Evolutionary conservation across 2,888 invertebrate genomes (phyloP).

Genomic region (Liopterus haemorrhoidalis): DNA sequence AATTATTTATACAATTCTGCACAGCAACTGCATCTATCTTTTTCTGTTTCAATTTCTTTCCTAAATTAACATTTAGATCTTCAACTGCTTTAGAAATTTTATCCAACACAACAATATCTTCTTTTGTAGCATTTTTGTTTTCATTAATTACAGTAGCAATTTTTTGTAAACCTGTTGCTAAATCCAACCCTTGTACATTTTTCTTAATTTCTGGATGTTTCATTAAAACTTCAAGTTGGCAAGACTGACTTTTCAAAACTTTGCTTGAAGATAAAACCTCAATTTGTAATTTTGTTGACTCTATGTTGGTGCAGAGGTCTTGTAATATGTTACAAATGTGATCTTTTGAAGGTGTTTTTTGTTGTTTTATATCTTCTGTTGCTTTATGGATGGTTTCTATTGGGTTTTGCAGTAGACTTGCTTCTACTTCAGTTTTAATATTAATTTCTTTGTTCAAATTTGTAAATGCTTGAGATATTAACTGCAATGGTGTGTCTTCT

Average conservation of each 20-base stretch:
- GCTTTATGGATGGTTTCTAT: neutral
- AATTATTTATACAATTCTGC: slow-evolving; percentile 1
- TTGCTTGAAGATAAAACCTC: neutral
- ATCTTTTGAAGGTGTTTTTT: neutral
- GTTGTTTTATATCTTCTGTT: neutral
- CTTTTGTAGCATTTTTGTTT: slow-evolving; percentile 17
- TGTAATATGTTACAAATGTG: slow-evolving; percentile 2
- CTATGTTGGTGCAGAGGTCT: too few species aligned
- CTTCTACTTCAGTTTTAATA: neutral
- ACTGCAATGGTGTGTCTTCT: neutral
- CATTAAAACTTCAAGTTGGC: slow-evolving; percentile 3
- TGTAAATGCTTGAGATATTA: neutral
- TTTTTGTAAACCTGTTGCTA: slow-evolving; percentile 6
- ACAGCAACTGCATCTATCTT: slow-evolving; percentile 8
- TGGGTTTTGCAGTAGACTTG: neutral
- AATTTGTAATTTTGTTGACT: slow-evolving; percentile 2
- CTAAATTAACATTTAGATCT: slow-evolving; percentile 25
- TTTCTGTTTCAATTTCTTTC: slow-evolving; percentile 12
- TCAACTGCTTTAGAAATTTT: slow-evolving; percentile 32
- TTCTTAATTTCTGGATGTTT: neutral
- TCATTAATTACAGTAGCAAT: slow-evolving; percentile 8
- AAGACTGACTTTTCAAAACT: slow-evolving; percentile 5
- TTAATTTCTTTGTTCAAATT: slow-evolving; percentile 1
- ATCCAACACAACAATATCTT: slow-evolving; percentile 24
- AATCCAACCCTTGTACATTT: neutral